Base-by-base conservation (phyloP, 2,797 vertebrate species). In the Craterocephalus amniculus region DNA sequence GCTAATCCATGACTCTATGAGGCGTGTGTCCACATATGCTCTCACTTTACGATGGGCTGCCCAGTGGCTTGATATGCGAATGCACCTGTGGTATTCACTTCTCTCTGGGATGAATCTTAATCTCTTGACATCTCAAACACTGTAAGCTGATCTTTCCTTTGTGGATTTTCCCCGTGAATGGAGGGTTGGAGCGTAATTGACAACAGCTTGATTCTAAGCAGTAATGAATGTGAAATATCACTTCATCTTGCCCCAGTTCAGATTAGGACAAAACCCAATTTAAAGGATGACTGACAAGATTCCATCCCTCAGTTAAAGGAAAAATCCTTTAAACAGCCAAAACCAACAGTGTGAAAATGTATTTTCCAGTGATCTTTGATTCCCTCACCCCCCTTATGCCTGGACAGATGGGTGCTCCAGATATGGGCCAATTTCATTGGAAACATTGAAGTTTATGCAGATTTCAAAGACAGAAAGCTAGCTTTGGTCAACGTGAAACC, bases 51-150 rank as follows among this genome's bases (percentile, higher is more conserved):
- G 22, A 51, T 51, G 20, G 22, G 22, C 22, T 24, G 22, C 22
- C n/a, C 0, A 8, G 14, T 36, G 58, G 56, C 22, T 56, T 70
- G 38, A 56, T 74, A 43, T 78, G 10, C 51, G 38, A 43, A 8
- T 26, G 54, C 52, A 72, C 67, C 62, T 74, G 58, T 72, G 60
- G 54, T 40, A 29, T 35, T 29, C 58, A 32, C 63, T 67, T 55
- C 66, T 45, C 26, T 12, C n/a, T 54, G 29, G 36, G 68, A 58
- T 45, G 56, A 70, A 59, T 67, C 51, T n/a, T 65, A 36, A 70
- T 75, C 77, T 43, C 36, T 54, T 0, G 1, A 38, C 20, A n/a
- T 58, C 43, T 71, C 52, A 35, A 24, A 54, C n/a, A 18, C 31
- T 49, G 58, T 59, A 34, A 65, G 70, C 26, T 22, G 54, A 40